Percentiles rank a stretch among this genome's conserved stretches.
These are phyloP conservation scores for Amyelois transitella DNA, from an alignment of 1,140 invertebrate genomes.

Conservation along the genomic window DNA sequence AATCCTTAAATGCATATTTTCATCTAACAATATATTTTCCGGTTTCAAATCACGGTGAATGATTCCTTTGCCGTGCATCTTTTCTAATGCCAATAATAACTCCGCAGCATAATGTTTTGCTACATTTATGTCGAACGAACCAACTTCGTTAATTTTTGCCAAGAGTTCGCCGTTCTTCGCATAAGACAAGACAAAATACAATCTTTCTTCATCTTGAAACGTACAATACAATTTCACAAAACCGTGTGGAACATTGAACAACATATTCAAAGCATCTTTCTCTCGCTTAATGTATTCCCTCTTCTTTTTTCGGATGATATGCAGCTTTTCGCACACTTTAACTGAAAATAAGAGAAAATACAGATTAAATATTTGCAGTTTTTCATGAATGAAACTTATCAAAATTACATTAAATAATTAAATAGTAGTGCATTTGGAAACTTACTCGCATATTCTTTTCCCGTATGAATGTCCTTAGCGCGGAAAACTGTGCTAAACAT, in stretches of 20 bases:
- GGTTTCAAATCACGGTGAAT: conserved; percentile 96
- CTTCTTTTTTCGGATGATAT: conserved; percentile 95
- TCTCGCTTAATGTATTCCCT: conserved; percentile 94
- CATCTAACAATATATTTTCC: conserved; percentile 92
- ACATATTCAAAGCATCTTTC: conserved; percentile 90
- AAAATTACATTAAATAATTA: not conserved
- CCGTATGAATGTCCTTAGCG: conserved; percentile 92
- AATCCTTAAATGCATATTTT: conserved; percentile 97
- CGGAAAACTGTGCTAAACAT: conserved; percentile 97
- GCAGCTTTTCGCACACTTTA: conserved; percentile 95
- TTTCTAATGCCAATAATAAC: conserved; percentile 92
- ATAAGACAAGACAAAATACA: conserved; percentile 98
- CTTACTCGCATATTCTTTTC: conserved; percentile 95
- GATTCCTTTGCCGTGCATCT: conserved; percentile 91
- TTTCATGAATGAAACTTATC: not conserved
- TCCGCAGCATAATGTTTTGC: conserved; percentile 96
- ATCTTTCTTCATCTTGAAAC: conserved; percentile 94
- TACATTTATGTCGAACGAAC: conserved; percentile 91
- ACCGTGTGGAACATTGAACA: conserved; percentile 82
- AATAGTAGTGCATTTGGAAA: conserved; percentile 26
- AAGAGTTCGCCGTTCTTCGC: conserved; percentile 96
- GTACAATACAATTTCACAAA: conserved; percentile 97
- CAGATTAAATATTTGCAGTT: not conserved
- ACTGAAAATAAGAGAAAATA: conserved; percentile 78
- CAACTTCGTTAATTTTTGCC: conserved; percentile 92